Conservation (phyloP, 2,113 vertebrate genomes). For the Otis tarda region DNA sequence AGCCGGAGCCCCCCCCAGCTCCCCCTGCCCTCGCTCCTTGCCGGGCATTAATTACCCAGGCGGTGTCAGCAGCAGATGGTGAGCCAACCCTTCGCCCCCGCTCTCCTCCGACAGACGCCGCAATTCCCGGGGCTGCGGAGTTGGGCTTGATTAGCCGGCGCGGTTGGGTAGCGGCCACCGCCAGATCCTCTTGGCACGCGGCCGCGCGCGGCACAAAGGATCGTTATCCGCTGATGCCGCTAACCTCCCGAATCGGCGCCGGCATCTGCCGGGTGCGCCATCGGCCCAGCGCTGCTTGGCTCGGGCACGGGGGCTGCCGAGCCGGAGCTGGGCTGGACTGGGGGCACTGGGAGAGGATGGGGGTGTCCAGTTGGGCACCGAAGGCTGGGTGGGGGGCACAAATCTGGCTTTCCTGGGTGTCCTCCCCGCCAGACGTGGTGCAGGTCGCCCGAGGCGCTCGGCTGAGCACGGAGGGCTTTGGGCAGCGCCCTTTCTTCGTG, state of each 20-base stretch:
- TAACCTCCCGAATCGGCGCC: background rate
- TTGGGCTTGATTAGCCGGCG: background rate
- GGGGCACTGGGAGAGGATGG: background rate
- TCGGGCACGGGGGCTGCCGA: fast-evolving
- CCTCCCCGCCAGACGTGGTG: fast-evolving
- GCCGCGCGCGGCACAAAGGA: background rate
- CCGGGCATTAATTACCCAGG: conserved; percentile 60
- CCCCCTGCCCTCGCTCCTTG: background rate
- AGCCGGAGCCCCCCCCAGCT: background rate
- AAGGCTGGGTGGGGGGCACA: background rate
- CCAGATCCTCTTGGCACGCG: conserved; percentile 34
- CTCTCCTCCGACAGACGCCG: conserved; percentile 14
- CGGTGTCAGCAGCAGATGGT: conserved; percentile 67
- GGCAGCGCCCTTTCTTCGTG: fast-evolving
- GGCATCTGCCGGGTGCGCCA: background rate
- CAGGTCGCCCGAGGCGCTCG: fast-evolving
- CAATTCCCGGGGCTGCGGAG: conserved; percentile 15
- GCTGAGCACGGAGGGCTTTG: background rate
- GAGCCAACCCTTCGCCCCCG: background rate
- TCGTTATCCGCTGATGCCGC: background rate
- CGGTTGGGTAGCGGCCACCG: background rate
- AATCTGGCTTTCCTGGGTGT: too few relatives aligned
- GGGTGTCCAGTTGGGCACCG: fast-evolving
- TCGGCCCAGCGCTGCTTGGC: background rate
- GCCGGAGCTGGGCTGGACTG: background rate